A percentile compares a stretch with the other conserved stretches of the same genome.
phyloP scores from a whole-genome alignment of 1,140 invertebrate genomes.

The Ostrea denselamellosa region DNA sequence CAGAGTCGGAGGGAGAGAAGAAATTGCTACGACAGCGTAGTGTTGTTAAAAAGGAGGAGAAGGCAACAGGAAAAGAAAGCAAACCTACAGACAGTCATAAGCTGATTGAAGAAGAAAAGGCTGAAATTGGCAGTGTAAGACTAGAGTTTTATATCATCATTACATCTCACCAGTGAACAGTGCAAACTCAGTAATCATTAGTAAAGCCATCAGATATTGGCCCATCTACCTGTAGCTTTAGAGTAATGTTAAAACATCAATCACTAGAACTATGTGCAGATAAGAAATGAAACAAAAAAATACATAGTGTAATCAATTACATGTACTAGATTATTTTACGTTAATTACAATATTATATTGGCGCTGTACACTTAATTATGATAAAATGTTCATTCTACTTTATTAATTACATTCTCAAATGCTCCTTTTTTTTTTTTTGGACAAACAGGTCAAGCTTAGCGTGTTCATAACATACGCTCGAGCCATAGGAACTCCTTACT shows the following conservation, averaged over 20 bases:
- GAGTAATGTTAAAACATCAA: too few species aligned
- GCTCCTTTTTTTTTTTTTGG: conserved; percentile 52
- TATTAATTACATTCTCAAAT: background rate
- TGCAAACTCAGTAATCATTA: too few species aligned
- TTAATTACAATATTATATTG: too few species aligned
- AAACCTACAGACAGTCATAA: conserved; percentile 51
- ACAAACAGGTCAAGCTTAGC: conserved; percentile 86
- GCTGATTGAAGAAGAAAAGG: conserved; percentile 69
- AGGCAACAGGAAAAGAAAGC: conserved; percentile 40
- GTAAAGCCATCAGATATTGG: too few species aligned
- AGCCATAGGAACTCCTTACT: conserved; percentile 88
- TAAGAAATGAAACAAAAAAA: too few species aligned
- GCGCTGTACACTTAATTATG: too few species aligned
- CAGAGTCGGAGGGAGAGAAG: conserved; percentile 1
- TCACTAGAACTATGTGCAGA: too few species aligned
- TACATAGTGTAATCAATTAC: too few species aligned
- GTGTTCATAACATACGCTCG: conserved; percentile 93
- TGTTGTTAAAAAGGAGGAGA: conserved; percentile 31
- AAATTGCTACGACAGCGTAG: background rate
- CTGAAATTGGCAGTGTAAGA: conserved; percentile 65
- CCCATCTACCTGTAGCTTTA: too few species aligned
- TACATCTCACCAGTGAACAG: too few species aligned
- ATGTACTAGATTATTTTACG: too few species aligned
- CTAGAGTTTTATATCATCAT: too few species aligned
- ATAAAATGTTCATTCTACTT: background rate